A percentile compares a stretch with the other conserved stretches of the same genome.
Conservation (phyloP, 1,140 invertebrate species). For the Brachionus koreanus region DNA sequence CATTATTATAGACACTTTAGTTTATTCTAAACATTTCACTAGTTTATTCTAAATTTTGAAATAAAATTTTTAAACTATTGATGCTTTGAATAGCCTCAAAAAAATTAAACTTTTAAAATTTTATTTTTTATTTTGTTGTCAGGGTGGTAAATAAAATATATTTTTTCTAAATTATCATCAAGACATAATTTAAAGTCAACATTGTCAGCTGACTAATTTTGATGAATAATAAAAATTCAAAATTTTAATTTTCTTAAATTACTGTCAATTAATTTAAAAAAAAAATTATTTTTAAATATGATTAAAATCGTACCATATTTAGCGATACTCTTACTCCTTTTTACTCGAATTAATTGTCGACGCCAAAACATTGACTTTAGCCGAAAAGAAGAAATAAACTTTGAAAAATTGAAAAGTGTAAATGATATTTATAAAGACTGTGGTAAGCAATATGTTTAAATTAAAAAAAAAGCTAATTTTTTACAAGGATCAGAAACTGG, state of each 20-base stretch:
- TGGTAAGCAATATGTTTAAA: background rate
- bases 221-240: background rate
- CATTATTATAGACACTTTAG: background rate
- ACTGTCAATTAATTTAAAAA: background rate
- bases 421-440: constrained; percentile 37
- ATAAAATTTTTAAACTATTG: background rate
- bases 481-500: constrained; percentile 25
- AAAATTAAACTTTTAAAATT: background rate
- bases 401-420: background rate
- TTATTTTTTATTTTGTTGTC: background rate
- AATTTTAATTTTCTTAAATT: background rate
- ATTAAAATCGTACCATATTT: background rate
- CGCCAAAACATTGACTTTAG: background rate
- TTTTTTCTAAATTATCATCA: background rate
- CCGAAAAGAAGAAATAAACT: background rate
- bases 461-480: background rate
- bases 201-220: background rate
- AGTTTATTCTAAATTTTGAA: background rate
- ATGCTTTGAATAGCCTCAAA: no score
- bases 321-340: background rate
- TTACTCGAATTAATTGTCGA: background rate
- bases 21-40: background rate
- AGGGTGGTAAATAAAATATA: background rate
- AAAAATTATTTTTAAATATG: background rate
- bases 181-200: background rate